Evolutionary conservation across 2,888 invertebrate species (phyloP), one percentile per base, ranked within the genome.

Genomic region (Thereva unica): DNA sequence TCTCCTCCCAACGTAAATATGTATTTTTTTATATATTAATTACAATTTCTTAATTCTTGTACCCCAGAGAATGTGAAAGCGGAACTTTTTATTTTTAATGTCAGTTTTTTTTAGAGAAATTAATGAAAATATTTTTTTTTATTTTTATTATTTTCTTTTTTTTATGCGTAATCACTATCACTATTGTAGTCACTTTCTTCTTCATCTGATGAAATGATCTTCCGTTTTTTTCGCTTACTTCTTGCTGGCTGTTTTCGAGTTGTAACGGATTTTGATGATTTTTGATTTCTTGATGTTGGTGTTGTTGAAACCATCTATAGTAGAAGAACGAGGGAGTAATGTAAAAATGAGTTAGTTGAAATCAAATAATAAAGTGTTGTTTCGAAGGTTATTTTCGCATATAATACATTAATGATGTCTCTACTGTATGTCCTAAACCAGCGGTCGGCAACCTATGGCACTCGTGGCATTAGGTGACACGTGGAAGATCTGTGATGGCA

Each of bases 121-220:
- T 23, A 23, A 23, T 23, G 23, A 23, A 23, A 23, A 23, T 23
- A 23, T 23, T 23, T 23, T 41, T 61, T 10, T 45, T 53, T 57
- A 42, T 23, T 42, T 59, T n/a, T 1, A 6, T 35, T 42, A n/a
- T 42, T 10, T 7, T 10, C 40, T 66, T 12, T 47, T 47, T 54
- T 64, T 63, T 67, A 70, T 59, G 83, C 83, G 72, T 84, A 84
- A 67, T 79, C 79, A 67, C 76, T 76, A 77, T 88, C 88, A 82
- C 88, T 88, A 23, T 23, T 23, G 78, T 80, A 85, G 78, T 88
- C 86, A 75, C 86, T 87, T 73, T 85, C 88, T 70, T 88, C 88
- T 69, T 86, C 86, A 70, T 84, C 85, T 7, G 85, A 84, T 72
- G 84, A 83, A 64, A 82, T 77, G 61, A 84, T 83, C 80, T 84